Base-by-base conservation (phyloP, 2,888 invertebrate species). In the Slavum lentiscoides region DNA sequence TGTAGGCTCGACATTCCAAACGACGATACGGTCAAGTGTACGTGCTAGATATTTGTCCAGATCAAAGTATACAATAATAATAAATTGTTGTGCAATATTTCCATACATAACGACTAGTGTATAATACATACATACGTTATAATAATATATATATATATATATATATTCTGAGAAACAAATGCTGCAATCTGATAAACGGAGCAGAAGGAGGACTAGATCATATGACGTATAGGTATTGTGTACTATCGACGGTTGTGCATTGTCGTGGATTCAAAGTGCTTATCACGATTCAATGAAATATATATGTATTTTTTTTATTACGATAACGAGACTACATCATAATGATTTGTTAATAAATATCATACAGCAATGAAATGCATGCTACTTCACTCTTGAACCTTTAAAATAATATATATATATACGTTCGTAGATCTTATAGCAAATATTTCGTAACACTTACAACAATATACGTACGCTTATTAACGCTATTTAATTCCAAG, bases 251-350 rank as follows among this genome's bases (percentile, higher is more conserved):
- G 49, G 53, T 75, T 75, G 19, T 58, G 17, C 55, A 49, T 49
- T 49, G 49, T 49, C 49, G 49, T 49, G 49, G 49, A 49, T 8
- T 13, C 30, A 23, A 74, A 76, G 43, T 30, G 75, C 59, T 76
- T 76, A 76, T 76, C 75, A 76, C 59, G 43, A 49, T 76, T 30
- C 23, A 49, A 76, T 59, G 68, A 75, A 74, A 74, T 66, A 21
- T 30, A 4, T 30, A 30, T 30, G 4, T 30, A 30, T 30, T 30
- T 8, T 21, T 74, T 66, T 37, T 58, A 39, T 74, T 58, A 66
- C 66, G 74, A 74, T 66, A 62, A 62, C 49, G 21, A 49, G 49
- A 72, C 59, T 21, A 39, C 21, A 30, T 1, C 30, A 43, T 17
- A 49, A 61, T 4, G 59, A 59, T 58, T 70, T 55, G 43, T 55